phyloP scores from a whole-genome alignment of 2,888 invertebrate species.

The Stenichneumon culpator region DNA sequence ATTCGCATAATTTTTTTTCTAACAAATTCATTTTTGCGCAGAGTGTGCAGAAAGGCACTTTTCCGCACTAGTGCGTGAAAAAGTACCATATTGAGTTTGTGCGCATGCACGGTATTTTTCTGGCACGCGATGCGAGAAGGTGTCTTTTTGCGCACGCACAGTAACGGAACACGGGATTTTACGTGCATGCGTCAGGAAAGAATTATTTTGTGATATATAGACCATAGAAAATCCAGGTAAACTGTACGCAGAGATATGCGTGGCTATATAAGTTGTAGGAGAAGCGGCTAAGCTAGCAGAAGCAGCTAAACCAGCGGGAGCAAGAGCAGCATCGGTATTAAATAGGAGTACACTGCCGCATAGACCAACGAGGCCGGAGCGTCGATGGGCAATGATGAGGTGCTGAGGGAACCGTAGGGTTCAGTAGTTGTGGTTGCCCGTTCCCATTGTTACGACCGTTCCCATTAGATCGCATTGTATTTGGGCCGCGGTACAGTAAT shows the following conservation, averaged over 20 bases:
- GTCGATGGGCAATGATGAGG: constrained; percentile 58
- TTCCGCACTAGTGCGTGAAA: too few relatives aligned
- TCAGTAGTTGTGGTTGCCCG: constrained; percentile 38
- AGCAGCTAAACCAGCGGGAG: constrained; percentile 9
- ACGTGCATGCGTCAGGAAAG: too few relatives aligned
- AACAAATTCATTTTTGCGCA: background rate
- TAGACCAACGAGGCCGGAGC: constrained; percentile 28
- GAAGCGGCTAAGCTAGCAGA: background rate
- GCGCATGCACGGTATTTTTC: background rate
- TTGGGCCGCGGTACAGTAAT: constrained; percentile 73
- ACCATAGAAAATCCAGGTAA: background rate
- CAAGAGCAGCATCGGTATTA: constrained; percentile 4
- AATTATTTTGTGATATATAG: background rate
- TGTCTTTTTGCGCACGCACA: too few relatives aligned
- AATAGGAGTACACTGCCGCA: constrained; percentile 25
- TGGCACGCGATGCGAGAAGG: too few relatives aligned
- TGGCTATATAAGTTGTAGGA: background rate
- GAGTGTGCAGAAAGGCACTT: too few relatives aligned
- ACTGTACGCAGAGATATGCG: background rate
- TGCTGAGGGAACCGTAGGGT: constrained; percentile 17
- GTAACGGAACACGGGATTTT: too few relatives aligned
- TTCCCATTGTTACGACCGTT: constrained; percentile 73
- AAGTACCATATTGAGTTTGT: too few relatives aligned
- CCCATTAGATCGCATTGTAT: constrained; percentile 77
- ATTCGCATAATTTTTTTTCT: too few relatives aligned